Conservation (phyloP, 2,797 vertebrate genomes). For the Mus caroli region DNA sequence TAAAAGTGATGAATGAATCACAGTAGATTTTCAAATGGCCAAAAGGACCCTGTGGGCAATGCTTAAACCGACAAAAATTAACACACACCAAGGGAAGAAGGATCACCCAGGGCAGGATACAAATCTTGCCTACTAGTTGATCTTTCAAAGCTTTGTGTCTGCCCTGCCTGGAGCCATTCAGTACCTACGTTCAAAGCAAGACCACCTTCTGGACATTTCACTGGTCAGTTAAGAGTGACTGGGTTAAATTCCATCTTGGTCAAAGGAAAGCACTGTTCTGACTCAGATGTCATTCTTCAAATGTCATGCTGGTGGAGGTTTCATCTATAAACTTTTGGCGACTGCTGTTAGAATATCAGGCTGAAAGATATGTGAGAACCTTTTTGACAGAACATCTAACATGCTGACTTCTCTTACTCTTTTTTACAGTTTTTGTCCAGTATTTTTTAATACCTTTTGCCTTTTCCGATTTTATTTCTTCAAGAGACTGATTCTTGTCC, state of each 20-base stretch:
- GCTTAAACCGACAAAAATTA: slow-evolving; percentile 1
- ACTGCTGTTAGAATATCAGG: slow-evolving; percentile 61
- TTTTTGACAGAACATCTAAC: slow-evolving; percentile 71
- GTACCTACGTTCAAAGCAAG: slow-evolving; percentile 29
- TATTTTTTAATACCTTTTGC: not conserved
- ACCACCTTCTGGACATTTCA: slow-evolving; percentile 17
- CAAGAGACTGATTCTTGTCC: slow-evolving; percentile 20
- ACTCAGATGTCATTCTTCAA: slow-evolving; percentile 61
- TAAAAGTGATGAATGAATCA: slow-evolving; percentile 44
- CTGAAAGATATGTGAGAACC: slow-evolving; percentile 64
- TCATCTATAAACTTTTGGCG: slow-evolving; percentile 64
- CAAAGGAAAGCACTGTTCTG: slow-evolving; percentile 56
- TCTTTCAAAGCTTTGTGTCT: slow-evolving; percentile 20
- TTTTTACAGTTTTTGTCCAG: slow-evolving; percentile 38
- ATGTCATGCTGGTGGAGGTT: slow-evolving; percentile 50
- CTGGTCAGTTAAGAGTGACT: slow-evolving; percentile 38
- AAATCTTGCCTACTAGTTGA: not conserved
- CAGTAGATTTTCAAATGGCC: slow-evolving; percentile 50
- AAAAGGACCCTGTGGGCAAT: not conserved
- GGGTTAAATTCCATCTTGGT: slow-evolving; percentile 38
- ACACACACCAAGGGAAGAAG: not conserved
- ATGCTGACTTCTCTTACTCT: slow-evolving; percentile 32
- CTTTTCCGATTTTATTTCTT: slow-evolving; percentile 57
- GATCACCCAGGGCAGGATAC: not conserved
- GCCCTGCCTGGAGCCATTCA: not conserved